Conservation (phyloP, 1,140 invertebrate species). For the Drosophila willistoni region DNA sequence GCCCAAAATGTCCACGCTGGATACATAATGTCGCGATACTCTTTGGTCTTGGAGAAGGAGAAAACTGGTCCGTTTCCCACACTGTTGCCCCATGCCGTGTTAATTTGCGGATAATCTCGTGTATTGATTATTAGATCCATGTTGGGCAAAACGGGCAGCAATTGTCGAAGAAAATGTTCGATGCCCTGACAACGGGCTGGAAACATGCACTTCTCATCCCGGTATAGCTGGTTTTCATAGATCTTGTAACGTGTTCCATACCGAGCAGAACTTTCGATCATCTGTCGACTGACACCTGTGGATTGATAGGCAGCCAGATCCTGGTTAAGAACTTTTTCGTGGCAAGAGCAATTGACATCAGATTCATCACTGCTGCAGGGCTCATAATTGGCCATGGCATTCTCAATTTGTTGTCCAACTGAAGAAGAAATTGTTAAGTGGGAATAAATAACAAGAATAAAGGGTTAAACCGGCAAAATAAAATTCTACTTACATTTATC, state of each 20-base stretch:
- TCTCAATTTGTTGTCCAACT: conserved; percentile 64
- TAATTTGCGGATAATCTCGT: conserved; percentile 94
- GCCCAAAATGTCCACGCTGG: conserved; percentile 99
- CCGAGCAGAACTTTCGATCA: conserved; percentile 87
- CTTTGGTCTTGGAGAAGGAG: conserved; percentile 96
- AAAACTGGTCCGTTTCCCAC: conserved; percentile 89
- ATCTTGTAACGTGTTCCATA: conserved; percentile 90
- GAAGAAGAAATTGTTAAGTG: conserved; percentile 14
- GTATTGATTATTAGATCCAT: conserved; percentile 95
- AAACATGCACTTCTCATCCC: conserved; percentile 94
- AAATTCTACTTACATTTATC: conserved; percentile 35
- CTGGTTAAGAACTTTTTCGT: conserved; percentile 86
- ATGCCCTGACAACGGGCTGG: conserved; percentile 94
- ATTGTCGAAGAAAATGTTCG: conserved; percentile 93
- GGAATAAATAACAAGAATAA: neutral
- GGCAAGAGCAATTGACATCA: conserved; percentile 86
- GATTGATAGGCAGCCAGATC: conserved; percentile 88
- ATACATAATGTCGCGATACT: conserved; percentile 97
- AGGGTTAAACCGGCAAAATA: conserved; percentile 16
- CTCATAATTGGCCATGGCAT: conserved; percentile 39
- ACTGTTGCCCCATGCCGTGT: conserved; percentile 59
- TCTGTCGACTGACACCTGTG: conserved; percentile 87
- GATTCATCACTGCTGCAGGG: conserved; percentile 45
- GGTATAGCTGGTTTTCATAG: conserved; percentile 89
- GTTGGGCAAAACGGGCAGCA: conserved; percentile 89